Conservation (phyloP, 2,797 vertebrate genomes). For the Pempheris klunzingeri region DNA sequence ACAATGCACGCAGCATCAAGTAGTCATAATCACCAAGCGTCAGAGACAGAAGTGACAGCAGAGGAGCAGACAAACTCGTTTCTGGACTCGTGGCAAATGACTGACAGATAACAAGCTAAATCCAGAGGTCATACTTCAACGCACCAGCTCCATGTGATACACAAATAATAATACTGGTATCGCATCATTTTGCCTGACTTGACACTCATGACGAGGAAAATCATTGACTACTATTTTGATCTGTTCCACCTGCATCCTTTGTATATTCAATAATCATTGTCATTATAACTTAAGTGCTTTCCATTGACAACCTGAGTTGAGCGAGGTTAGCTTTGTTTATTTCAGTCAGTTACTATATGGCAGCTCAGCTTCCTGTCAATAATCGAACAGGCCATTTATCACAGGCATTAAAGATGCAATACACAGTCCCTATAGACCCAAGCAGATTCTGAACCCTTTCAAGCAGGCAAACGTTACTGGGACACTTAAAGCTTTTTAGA, state of each 20-base stretch:
- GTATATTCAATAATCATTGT: conserved; percentile 22
- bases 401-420: conserved; percentile 62
- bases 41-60: not conserved
- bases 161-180: not conserved
- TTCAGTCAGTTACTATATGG: conserved; percentile 38
- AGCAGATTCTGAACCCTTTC: conserved; percentile 26
- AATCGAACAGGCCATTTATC: conserved; percentile 54
- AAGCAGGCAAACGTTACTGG: conserved; percentile 15
- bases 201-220: conserved; percentile 10
- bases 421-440: no score
- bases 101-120: conserved; percentile 14
- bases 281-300: conserved; percentile 46
- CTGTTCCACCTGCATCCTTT: conserved; percentile 25
- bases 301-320: conserved; percentile 35
- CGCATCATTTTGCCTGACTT: not conserved
- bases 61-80: conserved; percentile 33
- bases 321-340: conserved; percentile 33
- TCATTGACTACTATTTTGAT: conserved; percentile 22
- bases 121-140: not conserved
- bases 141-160: not conserved
- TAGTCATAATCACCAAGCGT: not conserved
- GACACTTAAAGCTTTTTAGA: conserved; percentile 17
- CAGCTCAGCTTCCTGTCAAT: conserved; percentile 45
- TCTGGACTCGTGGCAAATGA: conserved; percentile 6
- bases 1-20: conserved; percentile 7